Evolutionary conservation across 2,113 vertebrate genomes (phyloP), one percentile per base, ranked within the genome.

Genomic region (Cheirogaleus medius): DNA sequence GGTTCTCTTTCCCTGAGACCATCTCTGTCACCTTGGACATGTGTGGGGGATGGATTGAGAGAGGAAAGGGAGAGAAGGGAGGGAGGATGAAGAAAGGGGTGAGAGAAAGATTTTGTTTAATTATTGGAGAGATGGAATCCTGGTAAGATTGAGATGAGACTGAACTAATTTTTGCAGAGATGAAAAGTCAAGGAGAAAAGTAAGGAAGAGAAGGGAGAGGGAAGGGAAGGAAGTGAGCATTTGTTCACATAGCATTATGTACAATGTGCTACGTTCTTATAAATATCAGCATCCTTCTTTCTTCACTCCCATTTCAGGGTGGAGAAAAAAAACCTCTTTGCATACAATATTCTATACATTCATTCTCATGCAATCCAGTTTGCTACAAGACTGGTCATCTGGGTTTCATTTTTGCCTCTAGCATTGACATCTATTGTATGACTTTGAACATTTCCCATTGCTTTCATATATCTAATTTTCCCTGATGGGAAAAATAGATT

Each of bases 401-500:
- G 37, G 76, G 74, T 68, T 91, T 97, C 90, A 63, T 58, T 97
- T 94, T 78, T 92, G 87, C 63, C 73, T 84, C 87, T 63, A 80
- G 78, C 18, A 18, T 44, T 74, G 47, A 74, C 81, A 95, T 71
- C 52, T 81, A 90, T 27, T 23, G 3, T 39, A n/a, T 37, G 58
- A 93, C 73, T 92, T 64, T 34, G 74, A 89, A 13, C 63, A 80
- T 80, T 93, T 83, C 39, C 37, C 69, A 80, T 49, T 64, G 90
- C 66, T 93, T 94, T 94, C 80, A n/a, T 66, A 77, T 54, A 54
- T 69, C 77, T 91, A 85, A 91, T 97, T 97, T 97, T 90, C 83
- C 69, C 89, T 97, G 97, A 84, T 90, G 58, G 58, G 88, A 83
- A 94, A 93, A 93, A 69, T 52, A 93, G 96, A 97, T 96, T 83